A percentile compares a stretch with the other conserved stretches of the same genome.
Evolutionary conservation across 2,888 invertebrate species (phyloP).

Genomic region (Archaeoteleia sp.): DNA sequence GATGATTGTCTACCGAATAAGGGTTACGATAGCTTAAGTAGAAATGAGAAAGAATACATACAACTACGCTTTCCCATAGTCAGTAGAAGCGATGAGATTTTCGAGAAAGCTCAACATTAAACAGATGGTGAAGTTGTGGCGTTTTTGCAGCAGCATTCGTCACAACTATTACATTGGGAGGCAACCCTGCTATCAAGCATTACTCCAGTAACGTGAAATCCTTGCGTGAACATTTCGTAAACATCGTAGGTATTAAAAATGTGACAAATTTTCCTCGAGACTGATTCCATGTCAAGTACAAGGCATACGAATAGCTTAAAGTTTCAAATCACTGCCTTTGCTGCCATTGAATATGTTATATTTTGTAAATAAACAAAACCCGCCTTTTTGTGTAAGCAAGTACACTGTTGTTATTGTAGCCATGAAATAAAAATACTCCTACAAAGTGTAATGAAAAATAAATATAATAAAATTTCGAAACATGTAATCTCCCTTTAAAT

Average conservation of each 20-base stretch:
- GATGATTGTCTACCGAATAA: background rate
- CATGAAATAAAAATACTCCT: too few relatives aligned
- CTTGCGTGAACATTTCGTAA: background rate
- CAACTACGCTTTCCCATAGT: slow-evolving; percentile 1
- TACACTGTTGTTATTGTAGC: too few relatives aligned
- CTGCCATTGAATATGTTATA: too few relatives aligned
- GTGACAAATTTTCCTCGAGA: background rate
- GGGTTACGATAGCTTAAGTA: slow-evolving; percentile 13
- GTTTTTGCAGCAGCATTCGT: background rate
- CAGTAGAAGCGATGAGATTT: background rate
- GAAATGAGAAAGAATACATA: background rate
- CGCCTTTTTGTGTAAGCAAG: too few relatives aligned
- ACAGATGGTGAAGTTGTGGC: background rate
- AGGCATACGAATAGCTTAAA: too few relatives aligned
- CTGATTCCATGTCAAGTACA: too few relatives aligned
- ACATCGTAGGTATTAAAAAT: background rate
- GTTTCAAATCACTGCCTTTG: too few relatives aligned
- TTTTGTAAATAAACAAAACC: too few relatives aligned
- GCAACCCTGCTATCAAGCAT: background rate
- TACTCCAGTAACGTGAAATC: background rate
- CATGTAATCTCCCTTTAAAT: too few relatives aligned
- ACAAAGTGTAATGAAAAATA: too few relatives aligned
- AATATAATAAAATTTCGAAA: too few relatives aligned
- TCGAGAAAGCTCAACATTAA: background rate
- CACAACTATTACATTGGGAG: background rate